These are phyloP conservation scores for Lepus europaeus DNA, from an alignment of 2,113 vertebrate genomes.

Conservation along the genomic window DNA sequence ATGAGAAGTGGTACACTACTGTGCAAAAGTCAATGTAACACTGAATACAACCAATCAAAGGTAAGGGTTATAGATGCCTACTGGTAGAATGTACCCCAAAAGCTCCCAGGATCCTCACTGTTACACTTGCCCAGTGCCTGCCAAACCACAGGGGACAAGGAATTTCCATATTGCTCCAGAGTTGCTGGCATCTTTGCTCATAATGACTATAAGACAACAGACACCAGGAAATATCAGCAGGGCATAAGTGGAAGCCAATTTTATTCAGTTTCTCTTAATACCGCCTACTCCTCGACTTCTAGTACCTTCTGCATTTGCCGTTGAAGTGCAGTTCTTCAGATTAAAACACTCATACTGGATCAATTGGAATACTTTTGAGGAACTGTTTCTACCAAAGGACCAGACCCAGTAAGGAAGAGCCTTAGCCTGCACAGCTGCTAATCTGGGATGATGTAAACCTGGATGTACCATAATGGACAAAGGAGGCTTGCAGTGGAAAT, in stretches of 20 bases:
- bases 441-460: not conserved
- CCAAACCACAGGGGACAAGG: rapidly evolving
- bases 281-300: not conserved
- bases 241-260: not conserved
- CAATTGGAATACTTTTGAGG: not conserved
- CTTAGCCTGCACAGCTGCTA: not conserved
- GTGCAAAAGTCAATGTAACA: too few species aligned
- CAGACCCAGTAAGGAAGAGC: not conserved
- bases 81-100: not conserved
- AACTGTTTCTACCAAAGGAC: not conserved
- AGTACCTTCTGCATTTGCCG: not conserved
- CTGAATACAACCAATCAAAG: not conserved
- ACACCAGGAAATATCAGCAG: not conserved
- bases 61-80: too few species aligned
- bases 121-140: not conserved
- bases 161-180: not conserved
- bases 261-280: not conserved
- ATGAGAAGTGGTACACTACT: not conserved
- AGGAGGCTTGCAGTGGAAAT: not conserved
- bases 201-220: not conserved
- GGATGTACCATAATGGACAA: not conserved
- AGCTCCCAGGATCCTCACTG: not conserved
- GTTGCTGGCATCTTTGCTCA: not conserved
- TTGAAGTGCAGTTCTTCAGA: not conserved
- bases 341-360: not conserved